Conservation (phyloP, 2,113 vertebrate genomes). For the Theropithecus gelada region DNA sequence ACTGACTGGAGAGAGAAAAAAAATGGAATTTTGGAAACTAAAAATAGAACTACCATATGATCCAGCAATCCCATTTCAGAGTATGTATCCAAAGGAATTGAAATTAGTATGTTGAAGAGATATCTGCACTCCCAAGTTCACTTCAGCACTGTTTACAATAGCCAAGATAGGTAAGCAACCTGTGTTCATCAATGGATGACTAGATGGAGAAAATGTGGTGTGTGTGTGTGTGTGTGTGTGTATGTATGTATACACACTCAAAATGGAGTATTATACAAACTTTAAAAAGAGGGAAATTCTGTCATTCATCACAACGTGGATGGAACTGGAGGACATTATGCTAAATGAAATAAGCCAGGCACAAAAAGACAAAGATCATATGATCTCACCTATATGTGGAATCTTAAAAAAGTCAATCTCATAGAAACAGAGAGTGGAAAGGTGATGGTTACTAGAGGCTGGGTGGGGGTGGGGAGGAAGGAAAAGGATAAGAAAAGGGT, state of each 20-base stretch:
- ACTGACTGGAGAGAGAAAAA: background rate
- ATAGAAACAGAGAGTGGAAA: background rate
- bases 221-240: too few relatives aligned
- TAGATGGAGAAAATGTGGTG: background rate
- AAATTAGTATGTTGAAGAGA: conserved; percentile 31
- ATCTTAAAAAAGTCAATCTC: background rate
- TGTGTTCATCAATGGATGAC: background rate
- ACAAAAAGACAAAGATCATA: background rate
- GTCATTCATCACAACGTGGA: too few relatives aligned
- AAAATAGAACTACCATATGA: conserved; percentile 52
- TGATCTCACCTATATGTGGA: background rate
- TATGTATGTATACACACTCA: background rate
- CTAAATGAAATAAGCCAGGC: background rate
- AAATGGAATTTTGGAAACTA: conserved; percentile 25
- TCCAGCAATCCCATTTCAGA: conserved; percentile 40
- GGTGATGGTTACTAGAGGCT: background rate
- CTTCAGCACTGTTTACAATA: background rate
- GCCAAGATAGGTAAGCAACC: background rate
- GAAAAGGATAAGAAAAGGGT: background rate
- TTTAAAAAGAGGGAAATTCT: background rate
- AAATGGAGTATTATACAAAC: background rate
- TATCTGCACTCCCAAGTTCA: background rate
- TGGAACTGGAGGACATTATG: background rate
- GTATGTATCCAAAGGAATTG: conserved; percentile 40
- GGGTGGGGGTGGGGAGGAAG: accelerated